These are phyloP conservation scores for Halesus radiatus DNA, from an alignment of 1,140 invertebrate genomes.

Conservation along the genomic window DNA sequence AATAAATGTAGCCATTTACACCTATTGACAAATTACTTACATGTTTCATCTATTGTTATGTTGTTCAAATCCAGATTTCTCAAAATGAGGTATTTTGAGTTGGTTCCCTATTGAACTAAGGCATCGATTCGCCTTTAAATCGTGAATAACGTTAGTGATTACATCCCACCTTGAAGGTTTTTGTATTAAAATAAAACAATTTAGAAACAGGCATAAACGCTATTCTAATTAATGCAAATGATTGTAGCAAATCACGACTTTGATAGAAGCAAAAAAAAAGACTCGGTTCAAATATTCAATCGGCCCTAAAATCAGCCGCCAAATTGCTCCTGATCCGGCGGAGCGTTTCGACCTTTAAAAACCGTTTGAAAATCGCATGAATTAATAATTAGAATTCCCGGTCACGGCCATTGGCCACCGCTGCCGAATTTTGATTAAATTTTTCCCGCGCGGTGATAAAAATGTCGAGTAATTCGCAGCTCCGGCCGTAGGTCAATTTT, in stretches of 20 bases:
- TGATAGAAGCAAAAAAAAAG: neutral
- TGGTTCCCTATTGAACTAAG: too few relatives aligned
- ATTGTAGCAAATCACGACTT: neutral
- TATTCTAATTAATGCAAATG: neutral
- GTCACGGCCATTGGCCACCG: neutral
- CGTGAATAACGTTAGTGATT: too few relatives aligned
- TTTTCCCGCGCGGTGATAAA: slow-evolving; percentile 1
- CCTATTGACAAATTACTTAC: too few relatives aligned
- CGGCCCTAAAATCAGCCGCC: neutral
- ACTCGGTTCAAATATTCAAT: neutral
- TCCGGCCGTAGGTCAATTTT: neutral
- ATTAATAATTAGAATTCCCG: slow-evolving; percentile 20
- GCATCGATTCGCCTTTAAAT: too few relatives aligned
- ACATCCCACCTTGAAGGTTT: too few relatives aligned
- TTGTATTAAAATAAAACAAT: too few relatives aligned
- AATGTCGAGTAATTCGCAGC: neutral
- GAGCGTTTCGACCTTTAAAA: slow-evolving; percentile 6
- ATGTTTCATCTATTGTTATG: too few relatives aligned
- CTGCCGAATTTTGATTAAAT: neutral
- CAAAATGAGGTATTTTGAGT: too few relatives aligned
- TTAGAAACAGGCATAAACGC: neutral
- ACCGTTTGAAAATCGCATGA: neutral
- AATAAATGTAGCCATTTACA: too few relatives aligned
- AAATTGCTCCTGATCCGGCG: too few relatives aligned
- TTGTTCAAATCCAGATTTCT: too few relatives aligned